Percentiles rank a stretch among this genome's conserved stretches.
Conservation (phyloP, 1,140 invertebrate species). For the Rhopalosiphum maidis region DNA sequence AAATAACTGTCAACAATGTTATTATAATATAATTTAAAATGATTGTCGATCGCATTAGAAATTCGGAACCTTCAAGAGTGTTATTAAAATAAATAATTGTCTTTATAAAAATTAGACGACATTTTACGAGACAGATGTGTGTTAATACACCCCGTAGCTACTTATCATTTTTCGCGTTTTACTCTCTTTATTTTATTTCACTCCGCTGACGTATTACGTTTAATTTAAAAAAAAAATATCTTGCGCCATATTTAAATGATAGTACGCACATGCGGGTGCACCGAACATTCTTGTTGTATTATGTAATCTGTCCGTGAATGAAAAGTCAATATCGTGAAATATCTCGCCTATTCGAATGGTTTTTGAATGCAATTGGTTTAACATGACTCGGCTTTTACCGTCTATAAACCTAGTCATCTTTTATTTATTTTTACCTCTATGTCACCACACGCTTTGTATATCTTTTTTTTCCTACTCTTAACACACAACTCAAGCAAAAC, state of each 20-base stretch:
- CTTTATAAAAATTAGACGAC: no score
- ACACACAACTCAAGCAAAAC: neutral
- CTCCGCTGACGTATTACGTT: neutral
- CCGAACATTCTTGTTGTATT: neutral
- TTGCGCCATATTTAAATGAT: neutral
- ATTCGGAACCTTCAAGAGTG: no score
- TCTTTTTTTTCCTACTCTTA: neutral
- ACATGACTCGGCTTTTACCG: slow-evolving; percentile 23
- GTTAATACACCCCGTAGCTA: no score
- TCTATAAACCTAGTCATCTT: neutral
- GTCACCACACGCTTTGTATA: neutral
- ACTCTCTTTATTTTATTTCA: neutral
- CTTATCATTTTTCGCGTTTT: neutral
- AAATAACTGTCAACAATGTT: neutral
- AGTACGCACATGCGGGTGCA: no score
- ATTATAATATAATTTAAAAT: neutral
- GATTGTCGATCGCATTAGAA: no score
- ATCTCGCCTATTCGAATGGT: neutral
- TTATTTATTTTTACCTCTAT: slow-evolving; percentile 3
- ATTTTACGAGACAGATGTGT: neutral
- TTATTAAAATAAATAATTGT: no score
- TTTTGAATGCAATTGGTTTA: neutral
- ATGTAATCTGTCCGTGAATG: neutral
- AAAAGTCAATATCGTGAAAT: slow-evolving; percentile 9
- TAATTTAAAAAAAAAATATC: neutral